These are phyloP conservation scores for Cephus sareptanus DNA, from an alignment of 2,888 invertebrate species.

Conservation along the genomic window DNA sequence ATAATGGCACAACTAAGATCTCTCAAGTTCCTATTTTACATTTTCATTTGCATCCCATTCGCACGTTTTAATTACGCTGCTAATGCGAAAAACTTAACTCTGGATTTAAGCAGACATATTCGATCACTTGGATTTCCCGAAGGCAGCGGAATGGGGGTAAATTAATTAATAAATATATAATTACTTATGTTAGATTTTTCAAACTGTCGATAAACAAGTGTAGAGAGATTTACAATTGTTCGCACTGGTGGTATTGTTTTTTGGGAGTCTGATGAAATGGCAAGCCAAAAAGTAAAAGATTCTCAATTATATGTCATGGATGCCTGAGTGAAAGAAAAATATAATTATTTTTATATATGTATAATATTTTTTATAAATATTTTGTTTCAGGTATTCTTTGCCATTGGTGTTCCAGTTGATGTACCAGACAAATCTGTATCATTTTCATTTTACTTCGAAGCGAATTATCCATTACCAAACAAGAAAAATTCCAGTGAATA, in stretches of 20 bases:
- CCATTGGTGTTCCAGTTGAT: slow-evolving; percentile 78
- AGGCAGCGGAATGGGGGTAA: slow-evolving; percentile 58
- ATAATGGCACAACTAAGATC: background rate
- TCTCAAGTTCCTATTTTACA: background rate
- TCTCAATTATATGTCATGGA: background rate
- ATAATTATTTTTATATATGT: background rate
- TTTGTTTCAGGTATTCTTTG: slow-evolving; percentile 74
- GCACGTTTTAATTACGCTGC: slow-evolving; percentile 26
- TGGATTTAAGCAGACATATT: slow-evolving; percentile 51
- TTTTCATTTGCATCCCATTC: background rate
- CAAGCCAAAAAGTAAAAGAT: background rate
- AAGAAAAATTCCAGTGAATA: slow-evolving; percentile 63
- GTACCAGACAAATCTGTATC: slow-evolving; percentile 77
- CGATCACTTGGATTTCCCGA: slow-evolving; percentile 59
- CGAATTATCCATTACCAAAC: slow-evolving; percentile 74
- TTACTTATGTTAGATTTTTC: background rate
- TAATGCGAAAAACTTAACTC: slow-evolving; percentile 54
- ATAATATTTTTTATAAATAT: slow-evolving; percentile 3
- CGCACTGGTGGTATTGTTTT: background rate
- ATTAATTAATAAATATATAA: slow-evolving; percentile 7
- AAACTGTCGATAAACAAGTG: background rate
- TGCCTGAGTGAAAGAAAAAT: background rate
- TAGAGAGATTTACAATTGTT: background rate
- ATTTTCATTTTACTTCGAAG: slow-evolving; percentile 80
- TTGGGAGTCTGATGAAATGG: background rate